phyloP scores from a whole-genome alignment of 2,888 invertebrate species.

The Congeria kusceri region DNA sequence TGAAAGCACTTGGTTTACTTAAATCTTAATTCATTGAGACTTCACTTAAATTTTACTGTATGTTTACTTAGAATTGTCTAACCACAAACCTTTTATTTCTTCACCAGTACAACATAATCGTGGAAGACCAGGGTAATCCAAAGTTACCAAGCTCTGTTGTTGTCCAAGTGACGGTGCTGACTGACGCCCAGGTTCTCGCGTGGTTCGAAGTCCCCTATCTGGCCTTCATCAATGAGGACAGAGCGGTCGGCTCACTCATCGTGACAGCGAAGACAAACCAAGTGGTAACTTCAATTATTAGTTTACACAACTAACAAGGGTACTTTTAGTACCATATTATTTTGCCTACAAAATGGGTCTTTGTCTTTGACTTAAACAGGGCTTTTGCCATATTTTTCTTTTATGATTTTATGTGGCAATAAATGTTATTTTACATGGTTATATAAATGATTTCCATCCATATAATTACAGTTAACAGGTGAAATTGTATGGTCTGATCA shows the following conservation, averaged over 20 bases:
- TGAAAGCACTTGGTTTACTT: no score
- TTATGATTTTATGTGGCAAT: no score
- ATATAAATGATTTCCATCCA: no score
- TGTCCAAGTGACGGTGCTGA: conserved; percentile 42
- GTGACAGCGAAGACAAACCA: conserved; percentile 54
- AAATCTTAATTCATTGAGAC: no score
- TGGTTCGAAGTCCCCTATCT: conserved; percentile 28
- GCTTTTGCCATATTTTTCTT: neutral
- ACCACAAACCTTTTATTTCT: neutral
- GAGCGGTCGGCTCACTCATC: conserved; percentile 59
- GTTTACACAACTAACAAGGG: neutral
- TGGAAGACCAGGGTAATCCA: conserved; percentile 32
- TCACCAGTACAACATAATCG: conserved; percentile 48
- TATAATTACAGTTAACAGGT: no score
- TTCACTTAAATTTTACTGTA: no score
- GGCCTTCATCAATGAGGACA: conserved; percentile 66
- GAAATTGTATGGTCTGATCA: no score
- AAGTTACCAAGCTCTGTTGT: conserved; percentile 1
- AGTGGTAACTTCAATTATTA: conserved; percentile 29
- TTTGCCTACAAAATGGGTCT: neutral
- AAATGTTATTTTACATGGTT: no score
- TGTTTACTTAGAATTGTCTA: no score
- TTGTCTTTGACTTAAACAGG: neutral
- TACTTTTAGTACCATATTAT: no score
- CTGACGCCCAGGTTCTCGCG: conserved; percentile 21